A percentile compares a stretch with the other conserved stretches of the same genome.
phyloP scores from a whole-genome alignment of 2,113 vertebrate species.

The Hemicordylus capensis region DNA sequence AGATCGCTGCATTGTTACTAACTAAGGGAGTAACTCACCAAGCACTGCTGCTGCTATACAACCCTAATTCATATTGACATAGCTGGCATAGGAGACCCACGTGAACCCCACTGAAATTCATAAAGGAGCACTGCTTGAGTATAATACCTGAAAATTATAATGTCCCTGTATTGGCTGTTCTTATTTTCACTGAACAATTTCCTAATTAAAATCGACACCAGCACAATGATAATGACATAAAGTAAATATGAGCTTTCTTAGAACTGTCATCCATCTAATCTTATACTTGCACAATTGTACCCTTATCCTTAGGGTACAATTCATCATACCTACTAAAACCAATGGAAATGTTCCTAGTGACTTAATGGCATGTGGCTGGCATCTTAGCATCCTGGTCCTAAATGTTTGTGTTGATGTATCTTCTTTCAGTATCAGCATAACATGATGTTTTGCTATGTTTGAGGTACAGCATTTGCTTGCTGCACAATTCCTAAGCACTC shows the following conservation, averaged over 20 bases:
- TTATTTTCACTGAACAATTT: not conserved
- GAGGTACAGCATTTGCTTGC: not conserved
- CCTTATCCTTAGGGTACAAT: not conserved
- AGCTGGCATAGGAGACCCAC: not conserved
- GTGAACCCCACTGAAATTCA: not conserved
- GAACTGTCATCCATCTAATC: not conserved
- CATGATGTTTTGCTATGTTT: not conserved
- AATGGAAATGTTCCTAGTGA: not conserved
- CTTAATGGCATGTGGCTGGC: not conserved
- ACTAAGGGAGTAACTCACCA: slow-evolving; percentile 31
- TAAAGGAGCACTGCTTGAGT: not conserved
- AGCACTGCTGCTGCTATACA: not conserved
- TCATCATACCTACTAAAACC: not conserved
- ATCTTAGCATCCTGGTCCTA: not conserved
- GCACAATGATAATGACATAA: not conserved
- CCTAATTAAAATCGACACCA: not conserved
- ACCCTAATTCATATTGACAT: slow-evolving; percentile 1
- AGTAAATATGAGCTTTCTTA: not conserved
- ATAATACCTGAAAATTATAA: not conserved
- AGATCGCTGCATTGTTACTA: slow-evolving; percentile 21
- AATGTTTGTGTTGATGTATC: not conserved
- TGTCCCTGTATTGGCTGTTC: not conserved
- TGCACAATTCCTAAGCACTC: not conserved
- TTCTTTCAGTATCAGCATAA: not conserved
- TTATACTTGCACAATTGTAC: not conserved